Conservation (phyloP, 2,113 vertebrate species). For the Eurystomus gularis region DNA sequence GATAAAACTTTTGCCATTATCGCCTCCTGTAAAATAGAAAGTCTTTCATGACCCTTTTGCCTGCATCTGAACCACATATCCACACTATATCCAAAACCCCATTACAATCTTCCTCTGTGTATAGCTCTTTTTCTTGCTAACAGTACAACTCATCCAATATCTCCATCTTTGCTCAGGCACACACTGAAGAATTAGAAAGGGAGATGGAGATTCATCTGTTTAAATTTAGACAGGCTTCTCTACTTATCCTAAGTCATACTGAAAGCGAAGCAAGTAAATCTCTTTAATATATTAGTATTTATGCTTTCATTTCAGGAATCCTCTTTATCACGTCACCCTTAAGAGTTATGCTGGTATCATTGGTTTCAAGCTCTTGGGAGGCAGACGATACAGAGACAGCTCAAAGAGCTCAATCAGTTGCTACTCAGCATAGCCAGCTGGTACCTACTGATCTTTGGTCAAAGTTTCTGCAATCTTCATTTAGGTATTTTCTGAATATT, state of each 20-base stretch:
- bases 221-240: conserved; percentile 48
- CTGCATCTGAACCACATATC: not conserved
- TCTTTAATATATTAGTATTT: conserved; percentile 46
- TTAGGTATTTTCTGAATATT: not conserved
- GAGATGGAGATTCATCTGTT: conserved; percentile 35
- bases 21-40: not conserved
- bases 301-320: conserved; percentile 23
- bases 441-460: not conserved
- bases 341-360: not conserved
- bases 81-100: not conserved
- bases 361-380: not conserved
- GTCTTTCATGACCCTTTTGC: not conserved
- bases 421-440: not conserved
- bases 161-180: conserved; percentile 1
- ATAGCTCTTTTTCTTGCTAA: not conserved
- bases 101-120: not conserved
- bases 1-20: not conserved
- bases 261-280: conserved; percentile 44
- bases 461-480: not conserved
- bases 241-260: conserved; percentile 44
- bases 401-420: not conserved
- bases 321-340: not conserved
- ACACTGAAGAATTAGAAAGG: conserved; percentile 13
- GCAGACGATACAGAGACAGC: not conserved
- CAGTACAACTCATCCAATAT: not conserved